phyloP scores from a whole-genome alignment of 2,888 invertebrate species.

The Drosophila prostipennis region DNA sequence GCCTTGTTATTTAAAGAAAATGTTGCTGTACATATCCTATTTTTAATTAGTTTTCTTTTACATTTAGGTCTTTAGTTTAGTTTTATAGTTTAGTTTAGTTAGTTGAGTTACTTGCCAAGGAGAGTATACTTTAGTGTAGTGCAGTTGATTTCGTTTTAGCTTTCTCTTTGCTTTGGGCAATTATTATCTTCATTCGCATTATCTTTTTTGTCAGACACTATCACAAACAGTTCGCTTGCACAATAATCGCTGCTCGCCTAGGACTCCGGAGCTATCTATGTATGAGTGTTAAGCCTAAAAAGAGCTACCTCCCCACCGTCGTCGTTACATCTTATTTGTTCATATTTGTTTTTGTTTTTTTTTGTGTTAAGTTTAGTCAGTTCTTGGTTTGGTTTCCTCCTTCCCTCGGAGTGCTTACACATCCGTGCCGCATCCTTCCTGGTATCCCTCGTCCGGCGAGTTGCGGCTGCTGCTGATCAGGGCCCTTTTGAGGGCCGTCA shows the following conservation, averaged over 20 bases:
- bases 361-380: conserved; percentile 75
- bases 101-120: conserved; percentile 67
- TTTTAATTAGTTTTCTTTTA: conserved; percentile 30
- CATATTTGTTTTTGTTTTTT: background rate
- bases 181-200: conserved; percentile 81
- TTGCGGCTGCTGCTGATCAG: conserved; percentile 92
- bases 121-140: conserved; percentile 65
- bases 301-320: conserved; percentile 7
- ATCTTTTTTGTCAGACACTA: conserved; percentile 81
- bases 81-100: conserved; percentile 17
- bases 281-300: conserved; percentile 34
- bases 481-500: conserved; percentile 93
- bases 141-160: conserved; percentile 42
- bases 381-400: conserved; percentile 55
- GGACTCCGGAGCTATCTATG: conserved; percentile 43
- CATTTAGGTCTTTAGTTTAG: conserved; percentile 18
- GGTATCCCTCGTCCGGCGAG: conserved; percentile 95
- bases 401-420: conserved; percentile 86
- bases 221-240: conserved; percentile 81
- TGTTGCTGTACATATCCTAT: conserved; percentile 48
- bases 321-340: background rate
- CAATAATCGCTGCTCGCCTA: conserved; percentile 53
- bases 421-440: conserved; percentile 96
- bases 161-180: conserved; percentile 43
- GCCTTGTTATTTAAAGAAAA: conserved; percentile 21